Base-by-base conservation (phyloP, 2,888 invertebrate species). In the Pollenia griseotomentosa region DNA sequence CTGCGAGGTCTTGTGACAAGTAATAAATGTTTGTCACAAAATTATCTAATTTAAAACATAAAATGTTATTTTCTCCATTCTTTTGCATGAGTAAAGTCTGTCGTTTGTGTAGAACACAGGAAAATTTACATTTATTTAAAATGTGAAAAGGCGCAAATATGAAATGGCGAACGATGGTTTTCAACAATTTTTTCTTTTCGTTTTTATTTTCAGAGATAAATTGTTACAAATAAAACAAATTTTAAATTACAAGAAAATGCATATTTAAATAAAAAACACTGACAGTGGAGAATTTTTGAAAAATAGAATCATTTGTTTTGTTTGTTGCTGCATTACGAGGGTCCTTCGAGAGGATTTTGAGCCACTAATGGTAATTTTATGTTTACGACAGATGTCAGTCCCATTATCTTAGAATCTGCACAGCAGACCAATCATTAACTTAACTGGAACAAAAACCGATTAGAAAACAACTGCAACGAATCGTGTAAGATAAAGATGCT, bases 21-120 rank as follows among this genome's bases (percentile, higher is more conserved):
- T 75, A 75, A 75, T 75, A 75, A 75, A 75, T 75, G 74, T 75
- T 75, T 75, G 61, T 63, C 74, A 63, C 74, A 75, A 61, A 75
- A 63, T 75, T 75, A 75, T 75, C 61, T 75, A 33, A 75, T 75
- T 75, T 75, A 75, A n/a, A 16, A 59, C 40, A 61, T 9, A 11
- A 33, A 33, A 33, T 33, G 33, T 40, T 51, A 33, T 51, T 48
- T 61, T 74, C 40, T 44, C 19, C 44, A 23, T 19, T 44, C 7
- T 40, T 73, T 5, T 42, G 0, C 6, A 33, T 33, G 33, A 33
- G 33, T 33, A 0, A 33, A 14, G 44, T 68, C 51, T 51, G 51
- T 33, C 46, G 46, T 48, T 16, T 16, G 40, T 53, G 51, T n/a
- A 10, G 6, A 33, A n/a, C 11, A 44, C 11, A 48, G 33, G 12